Conservation (phyloP, 2,797 vertebrate genomes). For the Sciaenops ocellatus region DNA sequence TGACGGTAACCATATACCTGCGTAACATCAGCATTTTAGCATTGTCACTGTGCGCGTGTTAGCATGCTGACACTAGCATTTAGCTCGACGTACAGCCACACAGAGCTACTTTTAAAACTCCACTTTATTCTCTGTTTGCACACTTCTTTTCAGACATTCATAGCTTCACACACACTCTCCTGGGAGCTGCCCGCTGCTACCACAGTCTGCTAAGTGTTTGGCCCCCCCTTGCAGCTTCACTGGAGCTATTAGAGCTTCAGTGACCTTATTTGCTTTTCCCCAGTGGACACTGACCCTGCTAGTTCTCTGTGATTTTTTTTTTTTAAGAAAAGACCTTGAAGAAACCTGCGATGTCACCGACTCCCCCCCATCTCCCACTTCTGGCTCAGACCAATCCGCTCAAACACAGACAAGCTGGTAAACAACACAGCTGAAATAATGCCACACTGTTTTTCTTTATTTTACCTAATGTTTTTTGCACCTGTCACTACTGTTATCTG, state of each 20-base stretch:
- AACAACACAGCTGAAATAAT: slow-evolving; percentile 29
- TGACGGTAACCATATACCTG: not conserved
- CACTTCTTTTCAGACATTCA: not conserved
- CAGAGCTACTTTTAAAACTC: not conserved
- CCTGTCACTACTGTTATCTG: slow-evolving; percentile 32
- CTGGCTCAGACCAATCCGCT: slow-evolving; percentile 31
- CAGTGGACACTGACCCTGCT: not conserved
- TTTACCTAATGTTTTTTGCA: slow-evolving; percentile 5
- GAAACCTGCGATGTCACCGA: slow-evolving; percentile 46
- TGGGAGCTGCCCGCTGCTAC: not conserved
- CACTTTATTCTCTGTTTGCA: not conserved
- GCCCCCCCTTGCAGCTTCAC: not conserved
- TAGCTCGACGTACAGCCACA: not conserved
- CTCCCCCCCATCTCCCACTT: slow-evolving; percentile 4
- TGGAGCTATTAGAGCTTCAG: not conserved
- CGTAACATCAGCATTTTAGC: not conserved
- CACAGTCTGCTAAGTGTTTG: not conserved
- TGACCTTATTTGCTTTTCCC: not conserved
- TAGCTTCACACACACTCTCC: not conserved
- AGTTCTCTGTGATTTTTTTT: not conserved
- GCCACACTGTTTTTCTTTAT: not conserved
- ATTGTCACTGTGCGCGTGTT: not conserved
- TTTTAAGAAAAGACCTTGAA: not conserved
- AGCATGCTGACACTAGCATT: slow-evolving; percentile 1
- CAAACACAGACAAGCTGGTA: slow-evolving; percentile 26